Base-by-base conservation (phyloP, 2,888 invertebrate genomes). In the Apodemia zela region DNA sequence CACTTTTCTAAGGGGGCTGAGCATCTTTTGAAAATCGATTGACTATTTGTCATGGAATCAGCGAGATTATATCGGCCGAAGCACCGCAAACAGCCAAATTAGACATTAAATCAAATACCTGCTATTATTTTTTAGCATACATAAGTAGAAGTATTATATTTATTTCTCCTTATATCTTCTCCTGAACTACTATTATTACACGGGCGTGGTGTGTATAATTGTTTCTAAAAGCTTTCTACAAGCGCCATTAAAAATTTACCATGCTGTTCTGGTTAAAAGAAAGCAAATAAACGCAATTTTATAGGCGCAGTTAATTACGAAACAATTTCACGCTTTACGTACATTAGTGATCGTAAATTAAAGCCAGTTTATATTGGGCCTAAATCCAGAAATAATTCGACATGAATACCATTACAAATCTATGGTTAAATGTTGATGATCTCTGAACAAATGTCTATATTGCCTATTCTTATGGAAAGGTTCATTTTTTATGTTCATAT, bases 221-320 rank as follows among this genome's bases (percentile, higher is more conserved):
- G 45, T 45, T 45, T 2, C 45, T 45, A n/a, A 21, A 51, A 51
- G 21, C 57, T 57, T 57, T 29, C 57, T 29, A 57, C n/a, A 57
- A 57, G 15, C n/a, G 29, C 57, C 15, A 47, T 57, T 57, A 57
- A 57, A 57, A 57, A 57, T 47, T 47, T n/a, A 47, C 8, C 47
- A 57, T 13, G 29, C 21, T 21, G 11, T 54, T 21, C 29, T 57
- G 57, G 57, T 29, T 57, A 57, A 57, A 57, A 57, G 57, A 57
- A 57, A 57, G 57, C 29, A 57, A 57, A 57, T 57, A 57, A 57
- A 57, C 57, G 57, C 29, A 8, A 57, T 25, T 57, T 57, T 57
- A 57, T 57, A 57, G 57, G 57, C 29, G 57, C 25, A 57, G 57
- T 57, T 29, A 57, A 29, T 57, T 57, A 57, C 57, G 29, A 29